These are phyloP conservation scores for Cygnus olor DNA, from an alignment of 2,797 vertebrate genomes.

Conservation along the genomic window DNA sequence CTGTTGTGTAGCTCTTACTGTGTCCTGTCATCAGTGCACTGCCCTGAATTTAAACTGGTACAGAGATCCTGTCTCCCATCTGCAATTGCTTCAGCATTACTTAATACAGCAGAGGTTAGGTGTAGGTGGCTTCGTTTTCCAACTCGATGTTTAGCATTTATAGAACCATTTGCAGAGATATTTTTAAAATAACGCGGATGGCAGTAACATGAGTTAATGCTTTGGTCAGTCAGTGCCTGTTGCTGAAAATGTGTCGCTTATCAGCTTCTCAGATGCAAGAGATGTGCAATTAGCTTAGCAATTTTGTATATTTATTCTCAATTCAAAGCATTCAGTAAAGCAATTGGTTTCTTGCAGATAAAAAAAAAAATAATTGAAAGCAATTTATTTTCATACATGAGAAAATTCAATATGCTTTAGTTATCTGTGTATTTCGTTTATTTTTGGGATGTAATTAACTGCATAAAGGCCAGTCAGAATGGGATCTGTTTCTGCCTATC, in stretches of 20 bases:
- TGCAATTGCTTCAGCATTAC: neutral
- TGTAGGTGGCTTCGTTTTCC: neutral
- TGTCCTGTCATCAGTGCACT: neutral
- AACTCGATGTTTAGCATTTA: neutral
- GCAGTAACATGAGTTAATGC: neutral
- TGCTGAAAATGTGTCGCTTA: neutral
- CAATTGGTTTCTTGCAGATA: constrained; percentile 2
- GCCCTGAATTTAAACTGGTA: neutral
- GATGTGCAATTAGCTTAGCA: neutral
- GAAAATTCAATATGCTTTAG: neutral
- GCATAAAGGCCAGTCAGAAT: neutral
- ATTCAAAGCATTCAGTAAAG: neutral
- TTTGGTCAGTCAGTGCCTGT: neutral
- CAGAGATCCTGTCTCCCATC: neutral
- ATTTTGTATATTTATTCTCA: constrained; percentile 31
- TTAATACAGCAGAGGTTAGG: neutral
- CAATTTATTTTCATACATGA: constrained; percentile 8
- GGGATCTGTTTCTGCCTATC: neutral
- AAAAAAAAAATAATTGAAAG: constrained; percentile 31
- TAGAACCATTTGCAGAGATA: neutral
- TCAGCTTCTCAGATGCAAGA: neutral
- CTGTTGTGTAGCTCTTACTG: neutral
- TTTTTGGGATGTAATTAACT: neutral
- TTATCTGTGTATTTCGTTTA: neutral
- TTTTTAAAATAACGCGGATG: neutral